Conservation (phyloP, 2,888 invertebrate genomes). For the Oasisia sp. region DNA sequence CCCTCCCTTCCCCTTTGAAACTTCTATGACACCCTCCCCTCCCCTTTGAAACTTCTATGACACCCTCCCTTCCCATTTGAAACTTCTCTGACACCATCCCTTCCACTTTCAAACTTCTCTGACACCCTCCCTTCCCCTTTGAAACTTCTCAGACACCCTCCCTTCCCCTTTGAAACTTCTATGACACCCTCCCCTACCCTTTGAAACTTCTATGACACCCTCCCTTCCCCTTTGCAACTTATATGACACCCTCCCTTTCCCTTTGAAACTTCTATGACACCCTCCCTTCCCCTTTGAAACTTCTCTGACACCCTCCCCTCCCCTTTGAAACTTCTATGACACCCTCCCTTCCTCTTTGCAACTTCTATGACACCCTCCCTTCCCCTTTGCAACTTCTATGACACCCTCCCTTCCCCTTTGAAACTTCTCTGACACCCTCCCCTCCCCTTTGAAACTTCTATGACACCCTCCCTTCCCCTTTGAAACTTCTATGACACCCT, state of each 20-base stretch:
- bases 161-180: slow-evolving; percentile 43
- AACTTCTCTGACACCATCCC: background rate
- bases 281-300: background rate
- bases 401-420: background rate
- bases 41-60: slow-evolving; percentile 40
- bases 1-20: slow-evolving; percentile 44
- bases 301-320: background rate
- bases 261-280: slow-evolving; percentile 39
- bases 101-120: too few relatives aligned
- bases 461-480: background rate
- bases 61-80: slow-evolving; percentile 43
- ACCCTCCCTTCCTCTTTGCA: background rate
- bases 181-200: slow-evolving; percentile 39
- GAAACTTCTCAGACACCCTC: slow-evolving; percentile 29
- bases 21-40: slow-evolving; percentile 33
- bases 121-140: slow-evolving; percentile 42
- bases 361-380: background rate
- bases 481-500: background rate
- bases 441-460: background rate
- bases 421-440: background rate
- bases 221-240: slow-evolving; percentile 44
- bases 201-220: slow-evolving; percentile 32
- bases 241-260: slow-evolving; percentile 34
- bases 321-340: background rate
- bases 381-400: background rate